These are phyloP conservation scores for Andrena praecox DNA, from an alignment of 2,888 invertebrate species.

Conservation along the genomic window DNA sequence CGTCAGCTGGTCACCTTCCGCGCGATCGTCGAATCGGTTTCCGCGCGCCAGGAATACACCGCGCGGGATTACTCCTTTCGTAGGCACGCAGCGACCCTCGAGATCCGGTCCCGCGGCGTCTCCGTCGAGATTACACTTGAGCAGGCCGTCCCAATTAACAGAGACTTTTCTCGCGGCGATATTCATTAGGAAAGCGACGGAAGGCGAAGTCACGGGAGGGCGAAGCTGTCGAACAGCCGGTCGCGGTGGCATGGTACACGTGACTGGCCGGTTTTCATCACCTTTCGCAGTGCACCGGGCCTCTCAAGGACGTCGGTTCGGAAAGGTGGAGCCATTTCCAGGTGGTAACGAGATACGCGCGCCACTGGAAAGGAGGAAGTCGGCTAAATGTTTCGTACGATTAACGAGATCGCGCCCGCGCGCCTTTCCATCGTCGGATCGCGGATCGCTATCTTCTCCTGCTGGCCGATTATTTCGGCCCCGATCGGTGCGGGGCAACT, in stretches of 20 bases:
- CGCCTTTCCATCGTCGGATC: conserved; percentile 14
- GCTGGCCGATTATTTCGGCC: conserved; percentile 11
- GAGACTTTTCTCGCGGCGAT: background rate
- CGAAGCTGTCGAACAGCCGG: conserved; percentile 54
- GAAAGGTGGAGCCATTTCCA: conserved; percentile 74
- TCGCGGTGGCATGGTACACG: conserved; percentile 72
- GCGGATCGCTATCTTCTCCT: background rate
- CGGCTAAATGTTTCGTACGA: conserved; percentile 46
- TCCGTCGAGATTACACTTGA: background rate
- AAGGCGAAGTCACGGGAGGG: conserved; percentile 32
- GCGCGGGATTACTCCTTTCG: background rate
- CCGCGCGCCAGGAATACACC: background rate
- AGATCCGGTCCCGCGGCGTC: background rate
- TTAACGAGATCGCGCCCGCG: conserved; percentile 45
- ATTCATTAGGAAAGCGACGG: conserved; percentile 24
- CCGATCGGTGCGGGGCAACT: background rate
- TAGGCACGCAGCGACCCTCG: background rate
- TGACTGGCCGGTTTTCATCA: conserved; percentile 77
- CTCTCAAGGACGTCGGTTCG: conserved; percentile 75
- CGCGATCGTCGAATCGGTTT: background rate
- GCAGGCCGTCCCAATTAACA: conserved; percentile 7
- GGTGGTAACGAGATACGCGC: conserved; percentile 50
- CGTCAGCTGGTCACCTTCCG: conserved; percentile 26
- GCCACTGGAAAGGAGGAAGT: conserved; percentile 76
- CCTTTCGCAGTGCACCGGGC: conserved; percentile 74